A percentile compares a stretch with the other conserved stretches of the same genome.
phyloP scores from a whole-genome alignment of 2,888 invertebrate genomes.

The Nysson spinosus region DNA sequence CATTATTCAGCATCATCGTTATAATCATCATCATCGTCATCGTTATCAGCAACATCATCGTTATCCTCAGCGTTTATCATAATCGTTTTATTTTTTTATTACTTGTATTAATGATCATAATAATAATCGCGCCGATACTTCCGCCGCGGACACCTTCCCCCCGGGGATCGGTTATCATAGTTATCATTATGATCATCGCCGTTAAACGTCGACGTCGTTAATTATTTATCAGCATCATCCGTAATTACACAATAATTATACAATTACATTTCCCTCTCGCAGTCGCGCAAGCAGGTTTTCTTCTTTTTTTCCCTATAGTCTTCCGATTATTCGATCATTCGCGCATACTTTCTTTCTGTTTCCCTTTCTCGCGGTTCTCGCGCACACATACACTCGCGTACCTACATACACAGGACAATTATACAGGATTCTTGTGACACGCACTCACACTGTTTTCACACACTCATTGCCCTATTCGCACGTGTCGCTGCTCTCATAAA shows the following conservation, averaged over 20 bases:
- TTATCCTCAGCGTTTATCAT: conserved; percentile 44
- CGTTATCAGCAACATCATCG: conserved; percentile 46
- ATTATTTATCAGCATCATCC: conserved; percentile 51
- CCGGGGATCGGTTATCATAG: conserved; percentile 21
- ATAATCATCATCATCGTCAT: conserved; percentile 38
- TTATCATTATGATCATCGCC: conserved; percentile 55
- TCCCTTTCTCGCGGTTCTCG: conserved; percentile 36
- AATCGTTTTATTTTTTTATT: conserved; percentile 33
- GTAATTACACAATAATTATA: conserved; percentile 75
- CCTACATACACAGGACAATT: too few relatives aligned
- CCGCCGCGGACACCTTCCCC: conserved; percentile 2
- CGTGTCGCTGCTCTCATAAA: conserved; percentile 72
- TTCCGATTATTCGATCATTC: conserved; percentile 46
- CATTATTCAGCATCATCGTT: conserved; percentile 21
- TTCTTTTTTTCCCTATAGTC: conserved; percentile 31
- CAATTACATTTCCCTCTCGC: conserved; percentile 58
- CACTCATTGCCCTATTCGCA: conserved; percentile 41
- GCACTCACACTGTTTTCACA: conserved; percentile 11
- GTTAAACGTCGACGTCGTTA: conserved; percentile 45
- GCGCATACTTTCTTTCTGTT: neutral
- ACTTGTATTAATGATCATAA: conserved; percentile 44
- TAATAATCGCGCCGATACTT: conserved; percentile 38
- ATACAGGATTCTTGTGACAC: conserved; percentile 8
- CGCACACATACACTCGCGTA: conserved; percentile 37
- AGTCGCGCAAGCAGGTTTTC: conserved; percentile 44